phyloP scores from a whole-genome alignment of 2,888 invertebrate genomes.

The Scrobipalpa costella region DNA sequence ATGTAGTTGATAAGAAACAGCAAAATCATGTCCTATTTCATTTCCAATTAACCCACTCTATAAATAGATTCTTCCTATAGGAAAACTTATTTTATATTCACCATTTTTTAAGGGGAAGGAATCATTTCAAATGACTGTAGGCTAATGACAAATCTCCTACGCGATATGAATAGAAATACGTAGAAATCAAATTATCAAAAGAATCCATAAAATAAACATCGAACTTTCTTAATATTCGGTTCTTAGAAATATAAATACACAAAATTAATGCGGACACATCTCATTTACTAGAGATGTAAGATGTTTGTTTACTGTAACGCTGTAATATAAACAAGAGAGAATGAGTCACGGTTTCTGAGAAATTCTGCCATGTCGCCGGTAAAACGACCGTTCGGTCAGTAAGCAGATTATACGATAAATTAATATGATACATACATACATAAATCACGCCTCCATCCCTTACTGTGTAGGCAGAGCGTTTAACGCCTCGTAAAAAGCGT shows the following conservation, averaged over 20 bases:
- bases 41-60: too few relatives aligned
- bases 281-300: not conserved
- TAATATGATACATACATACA: not conserved
- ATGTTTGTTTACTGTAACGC: slow-evolving; percentile 19
- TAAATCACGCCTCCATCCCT: too few relatives aligned
- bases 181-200: not conserved
- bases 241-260: not conserved
- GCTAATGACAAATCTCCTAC: not conserved
- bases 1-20: too few relatives aligned
- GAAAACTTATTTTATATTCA: too few relatives aligned
- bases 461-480: too few relatives aligned
- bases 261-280: not conserved
- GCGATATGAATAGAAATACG: not conserved
- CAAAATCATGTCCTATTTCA: too few relatives aligned
- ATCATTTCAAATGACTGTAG: too few relatives aligned
- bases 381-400: slow-evolving; percentile 17
- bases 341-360: slow-evolving; percentile 27
- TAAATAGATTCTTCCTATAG: too few relatives aligned
- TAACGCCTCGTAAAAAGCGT: too few relatives aligned
- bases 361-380: not conserved
- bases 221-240: not conserved
- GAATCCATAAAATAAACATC: not conserved
- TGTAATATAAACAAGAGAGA: slow-evolving; percentile 22
- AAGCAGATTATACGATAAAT: not conserved
- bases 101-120: too few relatives aligned